A percentile compares a stretch with the other conserved stretches of the same genome.
phyloP scores from a whole-genome alignment of 2,797 vertebrate species.

The Poliocrania exsul region DNA sequence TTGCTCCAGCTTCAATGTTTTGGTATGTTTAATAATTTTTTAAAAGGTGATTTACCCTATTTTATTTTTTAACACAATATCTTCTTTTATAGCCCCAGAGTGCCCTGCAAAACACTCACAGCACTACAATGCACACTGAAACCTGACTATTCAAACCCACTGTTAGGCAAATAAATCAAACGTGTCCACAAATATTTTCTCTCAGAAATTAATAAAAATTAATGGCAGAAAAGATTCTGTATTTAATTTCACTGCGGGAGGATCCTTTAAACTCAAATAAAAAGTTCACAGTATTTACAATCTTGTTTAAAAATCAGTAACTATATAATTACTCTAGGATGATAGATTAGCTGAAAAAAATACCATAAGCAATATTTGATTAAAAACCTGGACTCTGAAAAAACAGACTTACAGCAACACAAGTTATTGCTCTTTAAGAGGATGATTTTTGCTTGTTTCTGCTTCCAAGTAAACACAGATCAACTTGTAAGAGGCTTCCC shows the following conservation, averaged over 20 bases:
- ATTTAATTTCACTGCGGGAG: neutral
- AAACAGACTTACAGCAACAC: neutral
- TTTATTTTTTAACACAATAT: neutral
- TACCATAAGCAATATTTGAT: neutral
- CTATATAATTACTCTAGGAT: neutral
- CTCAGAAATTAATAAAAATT: neutral
- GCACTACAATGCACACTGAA: neutral
- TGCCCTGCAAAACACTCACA: neutral
- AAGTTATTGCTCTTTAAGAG: neutral
- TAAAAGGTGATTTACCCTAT: neutral
- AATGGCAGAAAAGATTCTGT: neutral
- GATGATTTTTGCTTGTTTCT: neutral
- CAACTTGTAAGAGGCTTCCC: neutral
- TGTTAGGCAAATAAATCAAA: neutral
- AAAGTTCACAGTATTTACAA: neutral
- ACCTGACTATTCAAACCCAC: neutral
- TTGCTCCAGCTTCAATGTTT: neutral
- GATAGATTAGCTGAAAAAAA: neutral
- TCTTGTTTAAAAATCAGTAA: neutral
- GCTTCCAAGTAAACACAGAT: neutral
- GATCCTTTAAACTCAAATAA: neutral
- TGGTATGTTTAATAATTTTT: neutral
- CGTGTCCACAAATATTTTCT: neutral
- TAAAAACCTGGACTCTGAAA: neutral
- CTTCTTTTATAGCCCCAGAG: neutral